Evolutionary conservation across 2,113 vertebrate species (phyloP), one percentile per base, ranked within the genome.

Genomic region (Furnarius figulus): DNA sequence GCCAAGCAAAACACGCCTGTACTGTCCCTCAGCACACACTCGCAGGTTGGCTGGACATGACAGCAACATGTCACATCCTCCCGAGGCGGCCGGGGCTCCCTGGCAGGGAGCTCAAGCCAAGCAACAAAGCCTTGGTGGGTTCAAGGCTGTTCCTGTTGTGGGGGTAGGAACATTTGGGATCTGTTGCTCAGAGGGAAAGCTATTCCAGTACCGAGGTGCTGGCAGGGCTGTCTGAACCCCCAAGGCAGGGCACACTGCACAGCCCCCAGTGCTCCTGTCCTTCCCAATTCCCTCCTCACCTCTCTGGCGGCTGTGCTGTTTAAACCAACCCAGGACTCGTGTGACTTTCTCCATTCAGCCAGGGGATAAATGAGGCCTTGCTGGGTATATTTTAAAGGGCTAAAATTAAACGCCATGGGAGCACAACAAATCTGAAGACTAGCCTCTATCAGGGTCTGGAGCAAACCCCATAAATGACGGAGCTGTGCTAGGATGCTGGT

Each of bases 11-110:
- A 71, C 24, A 50, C 0, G 3, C 3, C 44, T 10, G 0, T n/a
- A 8, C 42, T 50, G 30, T 81, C 65, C 47, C 28, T 39, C 2
- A 1, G 78, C 55, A 95, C 16, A 11, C 0, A 0, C 42, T 28
- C 4, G 0, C 21, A 27, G 5, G 39, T n/a, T 61, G 55, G 27
- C 24, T 0, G 2, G 56, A 47, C 35, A 18, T 12, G 31, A 75
- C 31, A 46, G 50, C 46, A 24, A 73, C 37, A 33, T 2, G 2
- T 14, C 5, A 4, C 3, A 1, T 40, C 71, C 58, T 55, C 35
- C 8, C 0, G 0, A 40, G 71, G 27, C 8, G 31, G 42, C 20
- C 49, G 25, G 49, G 31, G 49, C 37, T 75, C 27, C 49, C 77
- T 8, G 37, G 19, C 28, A 70, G 35, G 17, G 28, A 86, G 31